Conservation (phyloP, 2,113 vertebrate genomes). For the Platycercus adscitus region DNA sequence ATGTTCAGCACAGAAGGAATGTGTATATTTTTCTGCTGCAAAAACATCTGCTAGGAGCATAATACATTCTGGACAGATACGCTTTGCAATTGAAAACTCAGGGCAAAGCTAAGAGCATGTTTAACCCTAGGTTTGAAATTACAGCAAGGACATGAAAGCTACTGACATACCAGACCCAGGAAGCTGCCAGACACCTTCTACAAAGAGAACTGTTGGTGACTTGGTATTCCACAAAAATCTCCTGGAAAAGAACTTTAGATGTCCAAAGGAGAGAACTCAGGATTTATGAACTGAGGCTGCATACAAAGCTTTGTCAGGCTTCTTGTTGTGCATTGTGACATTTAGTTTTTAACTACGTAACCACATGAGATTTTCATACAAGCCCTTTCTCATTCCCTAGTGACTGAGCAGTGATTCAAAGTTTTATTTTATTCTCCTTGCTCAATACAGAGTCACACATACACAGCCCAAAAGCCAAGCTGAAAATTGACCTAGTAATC, state of each 20-base stretch:
- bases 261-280: neutral
- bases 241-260: neutral
- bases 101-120: neutral
- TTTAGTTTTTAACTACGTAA: neutral
- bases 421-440: neutral
- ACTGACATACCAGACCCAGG: neutral
- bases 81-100: neutral
- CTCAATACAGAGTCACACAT: neutral
- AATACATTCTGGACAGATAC: neutral
- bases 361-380: neutral
- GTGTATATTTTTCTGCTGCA: neutral
- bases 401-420: neutral
- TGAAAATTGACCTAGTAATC: neutral
- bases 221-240: neutral
- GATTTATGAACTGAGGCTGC: neutral
- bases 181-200: neutral
- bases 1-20: neutral
- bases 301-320: neutral
- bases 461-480: neutral
- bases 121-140: neutral
- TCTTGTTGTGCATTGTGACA: fast-evolving
- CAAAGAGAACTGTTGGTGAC: neutral
- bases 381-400: neutral
- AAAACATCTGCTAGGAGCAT: neutral
- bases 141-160: neutral